Percentiles rank a stretch among this genome's conserved stretches.
Conservation (phyloP, 2,888 invertebrate species). For the Helobdella robusta region DNA sequence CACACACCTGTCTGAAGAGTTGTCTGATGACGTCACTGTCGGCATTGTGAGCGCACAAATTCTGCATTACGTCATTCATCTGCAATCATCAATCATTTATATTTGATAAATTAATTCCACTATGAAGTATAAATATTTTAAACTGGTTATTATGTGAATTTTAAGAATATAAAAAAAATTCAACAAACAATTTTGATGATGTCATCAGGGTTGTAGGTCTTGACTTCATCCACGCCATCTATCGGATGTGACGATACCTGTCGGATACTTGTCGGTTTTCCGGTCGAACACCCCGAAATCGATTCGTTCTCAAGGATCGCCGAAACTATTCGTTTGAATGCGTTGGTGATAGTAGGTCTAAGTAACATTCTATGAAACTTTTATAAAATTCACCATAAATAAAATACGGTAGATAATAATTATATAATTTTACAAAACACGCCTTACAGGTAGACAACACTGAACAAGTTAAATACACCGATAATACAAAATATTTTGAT, state of each 20-base stretch:
- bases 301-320: conserved; percentile 88
- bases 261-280: conserved; percentile 55
- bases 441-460: too few relatives aligned
- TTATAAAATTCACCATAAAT: too few relatives aligned
- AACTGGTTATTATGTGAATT: not conserved
- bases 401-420: too few relatives aligned
- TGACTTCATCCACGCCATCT: conserved; percentile 36
- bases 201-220: conserved; percentile 55
- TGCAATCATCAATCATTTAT: conserved; percentile 32
- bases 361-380: too few relatives aligned
- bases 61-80: conserved; percentile 46
- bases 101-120: not conserved
- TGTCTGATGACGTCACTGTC: conserved; percentile 71
- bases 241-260: conserved; percentile 41
- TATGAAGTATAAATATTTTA: conserved; percentile 1
- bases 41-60: conserved; percentile 57
- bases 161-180: conserved; percentile 36
- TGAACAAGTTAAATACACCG: not conserved
- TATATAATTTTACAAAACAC: too few relatives aligned
- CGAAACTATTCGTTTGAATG: conserved; percentile 56
- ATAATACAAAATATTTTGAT: not conserved
- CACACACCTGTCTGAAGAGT: conserved; percentile 69
- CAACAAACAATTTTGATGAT: conserved; percentile 64
- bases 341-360: conserved; percentile 4
- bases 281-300: conserved; percentile 62